A percentile compares a stretch with the other conserved stretches of the same genome.
Conservation (phyloP, 2,797 vertebrate species). For the Crotalus adamanteus region DNA sequence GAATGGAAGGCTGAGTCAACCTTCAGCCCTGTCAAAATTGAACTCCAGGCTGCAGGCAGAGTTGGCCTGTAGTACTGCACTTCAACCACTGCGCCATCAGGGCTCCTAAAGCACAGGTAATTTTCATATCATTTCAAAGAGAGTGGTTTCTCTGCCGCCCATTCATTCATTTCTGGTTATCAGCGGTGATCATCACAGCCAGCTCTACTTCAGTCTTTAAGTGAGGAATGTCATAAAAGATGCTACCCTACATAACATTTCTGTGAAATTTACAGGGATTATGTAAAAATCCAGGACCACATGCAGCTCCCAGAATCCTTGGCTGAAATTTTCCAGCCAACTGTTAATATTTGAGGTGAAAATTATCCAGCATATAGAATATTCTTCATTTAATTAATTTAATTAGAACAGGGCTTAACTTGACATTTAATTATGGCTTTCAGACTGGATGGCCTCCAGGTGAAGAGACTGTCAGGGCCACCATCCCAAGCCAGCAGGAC, state of each 20-base stretch:
- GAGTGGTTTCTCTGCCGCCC: not conserved
- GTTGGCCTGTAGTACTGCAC: not conserved
- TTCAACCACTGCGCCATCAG: not conserved
- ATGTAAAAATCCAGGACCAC: not conserved
- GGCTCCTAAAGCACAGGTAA: not conserved
- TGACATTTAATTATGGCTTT: not conserved
- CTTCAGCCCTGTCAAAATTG: not conserved
- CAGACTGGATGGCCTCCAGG: not conserved
- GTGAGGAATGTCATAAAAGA: not conserved
- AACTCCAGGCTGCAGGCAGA: not conserved
- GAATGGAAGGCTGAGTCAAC: not conserved
- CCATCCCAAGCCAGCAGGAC: not conserved
- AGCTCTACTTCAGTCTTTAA: not conserved
- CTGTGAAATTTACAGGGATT: not conserved
- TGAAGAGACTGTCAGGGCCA: not conserved
- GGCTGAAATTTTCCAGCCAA: not conserved
- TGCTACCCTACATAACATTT: not conserved
- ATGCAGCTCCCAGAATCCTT: not conserved
- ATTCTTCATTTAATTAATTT: not conserved
- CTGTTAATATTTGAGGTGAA: not conserved
- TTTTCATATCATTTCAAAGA: not conserved
- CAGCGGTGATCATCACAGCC: not conserved
- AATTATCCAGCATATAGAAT: not conserved
- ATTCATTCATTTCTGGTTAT: not conserved
- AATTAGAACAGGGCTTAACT: not conserved